Evolutionary conservation across 2,797 vertebrate species (phyloP).

Genomic region (Xenentodon cancila): DNA sequence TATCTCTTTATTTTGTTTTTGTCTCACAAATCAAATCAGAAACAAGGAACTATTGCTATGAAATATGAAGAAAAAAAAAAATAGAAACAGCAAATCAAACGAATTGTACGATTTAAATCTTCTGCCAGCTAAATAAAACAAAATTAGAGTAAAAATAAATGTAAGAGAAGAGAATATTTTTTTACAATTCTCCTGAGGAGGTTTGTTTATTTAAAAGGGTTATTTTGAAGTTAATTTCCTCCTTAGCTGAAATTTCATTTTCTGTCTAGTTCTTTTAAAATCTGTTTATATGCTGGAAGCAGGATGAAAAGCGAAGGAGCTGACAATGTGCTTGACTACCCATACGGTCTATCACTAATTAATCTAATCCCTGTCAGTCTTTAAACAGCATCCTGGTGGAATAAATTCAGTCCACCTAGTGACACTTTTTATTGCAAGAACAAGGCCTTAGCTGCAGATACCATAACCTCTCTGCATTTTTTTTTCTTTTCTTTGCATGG

Average conservation of each 20-base stretch:
- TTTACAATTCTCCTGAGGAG: constrained; percentile 28
- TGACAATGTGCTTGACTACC: constrained; percentile 58
- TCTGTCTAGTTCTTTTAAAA: constrained; percentile 27
- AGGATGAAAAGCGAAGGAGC: constrained; percentile 29
- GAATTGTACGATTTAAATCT: constrained; percentile 31
- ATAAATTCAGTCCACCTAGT: constrained; percentile 53
- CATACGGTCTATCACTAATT: constrained; percentile 63
- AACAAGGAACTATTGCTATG: constrained; percentile 67
- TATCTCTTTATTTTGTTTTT: constrained; percentile 71
- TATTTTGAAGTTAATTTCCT: constrained; percentile 52
- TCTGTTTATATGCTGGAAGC: constrained; percentile 32
- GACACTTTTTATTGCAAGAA: constrained; percentile 67
- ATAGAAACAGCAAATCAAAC: constrained; percentile 30
- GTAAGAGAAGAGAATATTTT: constrained; percentile 30
- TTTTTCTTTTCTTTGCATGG: constrained; percentile 29
- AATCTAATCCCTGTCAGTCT: constrained; percentile 64
- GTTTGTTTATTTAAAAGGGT: constrained; percentile 32
- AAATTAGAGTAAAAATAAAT: constrained; percentile 46
- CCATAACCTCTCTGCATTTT: constrained; percentile 45
- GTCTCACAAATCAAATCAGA: constrained; percentile 68
- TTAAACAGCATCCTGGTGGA: constrained; percentile 54
- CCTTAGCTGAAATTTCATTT: constrained; percentile 57
- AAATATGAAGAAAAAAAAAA: constrained; percentile 55
- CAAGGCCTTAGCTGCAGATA: constrained; percentile 40
- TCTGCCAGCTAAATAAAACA: constrained; percentile 44